Base-by-base conservation (phyloP, 1,140 invertebrate species). In the Apocrypta bakeri region DNA sequence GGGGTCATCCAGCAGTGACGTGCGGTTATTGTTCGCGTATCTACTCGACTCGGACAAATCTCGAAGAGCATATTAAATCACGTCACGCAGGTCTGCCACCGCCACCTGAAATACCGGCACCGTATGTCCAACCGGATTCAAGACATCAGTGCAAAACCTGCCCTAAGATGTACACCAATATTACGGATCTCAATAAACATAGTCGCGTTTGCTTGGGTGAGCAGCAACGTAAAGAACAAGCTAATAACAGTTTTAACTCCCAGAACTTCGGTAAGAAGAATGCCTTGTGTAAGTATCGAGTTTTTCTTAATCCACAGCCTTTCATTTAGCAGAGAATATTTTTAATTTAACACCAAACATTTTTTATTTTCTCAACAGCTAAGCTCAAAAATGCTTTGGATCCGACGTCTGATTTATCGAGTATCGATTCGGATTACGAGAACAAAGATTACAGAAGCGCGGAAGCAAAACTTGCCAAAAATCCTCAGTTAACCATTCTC, bases 1-100 rank as follows among this genome's bases (percentile, higher is more conserved):
- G 91, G 81, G 92, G 92, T 25, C 90, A 93, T 87, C 92, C 92
- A 17, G 90, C 91, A 11, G 92, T 93, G 17, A 93, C 92, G 0
- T 93, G 93, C 81, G 86, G 87, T 12, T 90, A 91, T 56, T 93
- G 92, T 84, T 89, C 89, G 3, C 87, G 92, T 7, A 92, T 92
- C 78, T 93, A 93, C 80, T 93, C 92, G 21, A 93, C 92, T 0
- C 88, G 91, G 37, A 86, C 88, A 25, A 93, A 93, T 84, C 88
- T 93, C 1, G 91, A 92, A 42, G 92, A 93, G 79, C 93, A 93
- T 79, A 90, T 93, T 71, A 92, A 91, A 79, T 90, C 92, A 0
- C 88, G 92, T 69, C 93, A 93, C 66, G 89, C 89, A 21, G 91
- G 91, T 73, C 79, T 89, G 74, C 87, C 87, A 61, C 87, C 88